Conservation (phyloP, 2,888 invertebrate genomes). For the Gymnocheta viridis region DNA sequence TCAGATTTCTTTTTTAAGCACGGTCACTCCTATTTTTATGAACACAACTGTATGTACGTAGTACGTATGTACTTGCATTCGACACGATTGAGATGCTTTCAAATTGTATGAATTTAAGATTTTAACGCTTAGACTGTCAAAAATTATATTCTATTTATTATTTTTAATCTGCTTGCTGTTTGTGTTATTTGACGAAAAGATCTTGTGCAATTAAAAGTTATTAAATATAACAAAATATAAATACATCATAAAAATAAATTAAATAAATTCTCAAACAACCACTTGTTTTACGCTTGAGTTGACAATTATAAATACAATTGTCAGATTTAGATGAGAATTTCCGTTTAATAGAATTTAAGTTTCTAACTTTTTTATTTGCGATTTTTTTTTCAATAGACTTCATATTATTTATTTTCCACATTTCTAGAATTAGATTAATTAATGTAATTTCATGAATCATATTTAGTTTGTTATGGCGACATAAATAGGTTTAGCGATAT, state of each 20-base stretch:
- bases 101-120: not conserved
- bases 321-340: conserved; percentile 62
- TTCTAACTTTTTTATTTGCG: not conserved
- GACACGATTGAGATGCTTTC: not conserved
- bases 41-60: too few species aligned
- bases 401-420: not conserved
- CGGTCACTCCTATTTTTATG: too few species aligned
- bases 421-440: not conserved
- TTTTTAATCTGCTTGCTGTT: not conserved
- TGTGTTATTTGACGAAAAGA: not conserved
- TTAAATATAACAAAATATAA: not conserved
- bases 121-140: not conserved
- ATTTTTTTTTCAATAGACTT: not conserved
- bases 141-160: conserved; percentile 2
- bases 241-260: conserved; percentile 3
- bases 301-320: conserved; percentile 57
- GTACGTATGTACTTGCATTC: too few species aligned
- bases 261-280: conserved; percentile 21
- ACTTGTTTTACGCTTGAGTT: conserved; percentile 64
- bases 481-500: too few species aligned
- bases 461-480: not conserved
- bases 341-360: conserved; percentile 53
- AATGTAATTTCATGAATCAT: conserved; percentile 2
- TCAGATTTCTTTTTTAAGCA: too few species aligned
- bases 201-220: conserved; percentile 11